Conservation (phyloP, 2,113 vertebrate species). For the Leucopsar rothschildi region DNA sequence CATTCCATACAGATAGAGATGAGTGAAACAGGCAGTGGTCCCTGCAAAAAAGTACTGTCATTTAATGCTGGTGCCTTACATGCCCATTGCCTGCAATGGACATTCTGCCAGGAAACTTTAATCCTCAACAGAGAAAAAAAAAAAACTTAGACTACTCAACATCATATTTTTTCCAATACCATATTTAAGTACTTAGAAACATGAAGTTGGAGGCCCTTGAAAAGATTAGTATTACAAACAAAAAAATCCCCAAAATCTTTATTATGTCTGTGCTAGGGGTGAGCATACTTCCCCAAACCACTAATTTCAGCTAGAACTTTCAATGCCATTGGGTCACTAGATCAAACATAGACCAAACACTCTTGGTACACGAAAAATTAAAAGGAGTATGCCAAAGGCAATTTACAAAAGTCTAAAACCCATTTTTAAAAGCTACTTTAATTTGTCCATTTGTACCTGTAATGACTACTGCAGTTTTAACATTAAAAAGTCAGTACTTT, state of each 20-base stretch:
- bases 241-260: not conserved
- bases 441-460: slow-evolving; percentile 65
- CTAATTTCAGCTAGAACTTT: not conserved
- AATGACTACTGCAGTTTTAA: slow-evolving; percentile 52
- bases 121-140: slow-evolving; percentile 43
- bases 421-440: slow-evolving; percentile 67
- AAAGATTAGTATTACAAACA: slow-evolving; percentile 37
- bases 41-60: slow-evolving; percentile 1
- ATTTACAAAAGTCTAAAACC: slow-evolving; percentile 60
- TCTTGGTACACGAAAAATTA: not conserved
- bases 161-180: not conserved
- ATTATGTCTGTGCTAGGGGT: not conserved
- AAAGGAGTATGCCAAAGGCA: slow-evolving; percentile 21
- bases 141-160: not conserved
- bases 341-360: not conserved
- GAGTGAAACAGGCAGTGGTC: slow-evolving; percentile 33
- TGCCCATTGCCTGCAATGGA: slow-evolving; percentile 66
- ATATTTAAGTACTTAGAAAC: not conserved
- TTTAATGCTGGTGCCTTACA: slow-evolving; percentile 66
- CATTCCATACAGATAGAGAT: slow-evolving; percentile 6
- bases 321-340: not conserved
- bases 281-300: slow-evolving; percentile 6
- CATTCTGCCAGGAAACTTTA: slow-evolving; percentile 50
- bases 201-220: not conserved
- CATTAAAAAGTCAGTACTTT: slow-evolving; percentile 61